A percentile compares a stretch with the other conserved stretches of the same genome.
phyloP scores from a whole-genome alignment of 2,113 vertebrate genomes.

The Aplodontia rufa region DNA sequence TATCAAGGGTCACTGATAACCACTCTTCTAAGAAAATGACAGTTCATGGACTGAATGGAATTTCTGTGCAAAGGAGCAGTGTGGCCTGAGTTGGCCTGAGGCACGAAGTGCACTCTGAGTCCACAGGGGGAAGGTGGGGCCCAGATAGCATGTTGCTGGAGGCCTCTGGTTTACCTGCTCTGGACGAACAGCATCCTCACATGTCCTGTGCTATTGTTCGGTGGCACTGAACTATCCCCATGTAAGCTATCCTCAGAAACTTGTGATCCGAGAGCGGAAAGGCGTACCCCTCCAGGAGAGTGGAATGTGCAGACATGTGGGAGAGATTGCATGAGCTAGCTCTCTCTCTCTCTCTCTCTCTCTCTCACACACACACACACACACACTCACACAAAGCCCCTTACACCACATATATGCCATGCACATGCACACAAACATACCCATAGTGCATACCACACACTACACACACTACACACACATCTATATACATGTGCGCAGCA shows the following conservation, averaged over 20 bases:
- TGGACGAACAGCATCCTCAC: not conserved
- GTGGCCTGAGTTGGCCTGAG: not conserved
- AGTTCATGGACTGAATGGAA: not conserved
- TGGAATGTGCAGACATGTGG: not conserved
- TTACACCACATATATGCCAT: not conserved
- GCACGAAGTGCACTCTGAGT: not conserved
- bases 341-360: no score
- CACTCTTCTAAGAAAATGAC: not conserved
- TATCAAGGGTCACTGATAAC: not conserved
- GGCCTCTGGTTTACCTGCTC: not conserved
- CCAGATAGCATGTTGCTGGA: not conserved
- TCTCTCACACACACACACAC: accelerated
- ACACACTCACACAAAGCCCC: not conserved
- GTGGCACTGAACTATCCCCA: not conserved
- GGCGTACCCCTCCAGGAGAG: not conserved
- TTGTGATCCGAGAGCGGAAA: not conserved
- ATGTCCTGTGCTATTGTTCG: not conserved
- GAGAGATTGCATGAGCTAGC: not conserved
- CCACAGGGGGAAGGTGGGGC: not conserved
- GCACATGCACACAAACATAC: not conserved
- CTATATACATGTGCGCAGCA: not conserved
- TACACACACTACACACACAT: not conserved
- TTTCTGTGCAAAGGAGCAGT: not conserved
- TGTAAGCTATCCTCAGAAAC: not conserved
- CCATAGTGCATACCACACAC: not conserved